Evolutionary conservation across 2,113 vertebrate genomes (phyloP), one percentile per base, ranked within the genome.

Genomic region (Chlorodrepanis virens): DNA sequence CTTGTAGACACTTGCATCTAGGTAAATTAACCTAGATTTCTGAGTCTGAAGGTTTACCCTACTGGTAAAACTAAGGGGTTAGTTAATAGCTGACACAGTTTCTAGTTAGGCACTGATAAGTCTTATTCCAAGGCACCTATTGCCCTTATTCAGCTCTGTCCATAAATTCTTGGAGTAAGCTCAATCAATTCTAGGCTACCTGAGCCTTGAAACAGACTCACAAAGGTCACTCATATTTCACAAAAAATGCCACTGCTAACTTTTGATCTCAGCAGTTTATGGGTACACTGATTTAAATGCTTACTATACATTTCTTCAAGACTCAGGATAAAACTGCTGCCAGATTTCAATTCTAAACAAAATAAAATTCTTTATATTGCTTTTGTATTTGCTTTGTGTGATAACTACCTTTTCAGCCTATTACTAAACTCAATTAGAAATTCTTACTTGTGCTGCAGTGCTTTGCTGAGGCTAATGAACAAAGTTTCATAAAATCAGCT

Each of bases 401-500:
- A 94, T 83, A 93, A 94, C 82, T 93, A 96, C 89, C 78, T 95
- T 95, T 96, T 67, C 76, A 90, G 64, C 11, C 9, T 86, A 88
- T 80, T 95, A 88, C 91, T 94, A 88, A 93, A 93, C 67, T 90
- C 87, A 96, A 94, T 94, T 95, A 94, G 79, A 96, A 94, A 92
- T 90, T 86, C 84, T 70, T 65, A 90, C 82, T 97, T 86, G 59
- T 90, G 71, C 85, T 92, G 87, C 85, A 74, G 93, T 85, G 63
- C 81, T 96, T 95, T 96, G 79, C 92, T 88, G 85, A 96, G 90
- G 83, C 92, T 96, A 95, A 96, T 94, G 85, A 97, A 91, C 63
- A 81, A 91, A 93, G 87, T 96, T 95, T 90, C 96, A 96, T 97
- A 95, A 96, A 95, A 94, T 95, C 93, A 86, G 87, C 79, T 88